Base-by-base conservation (phyloP, 2,113 vertebrate species). In the Aleadryas rufinucha region DNA sequence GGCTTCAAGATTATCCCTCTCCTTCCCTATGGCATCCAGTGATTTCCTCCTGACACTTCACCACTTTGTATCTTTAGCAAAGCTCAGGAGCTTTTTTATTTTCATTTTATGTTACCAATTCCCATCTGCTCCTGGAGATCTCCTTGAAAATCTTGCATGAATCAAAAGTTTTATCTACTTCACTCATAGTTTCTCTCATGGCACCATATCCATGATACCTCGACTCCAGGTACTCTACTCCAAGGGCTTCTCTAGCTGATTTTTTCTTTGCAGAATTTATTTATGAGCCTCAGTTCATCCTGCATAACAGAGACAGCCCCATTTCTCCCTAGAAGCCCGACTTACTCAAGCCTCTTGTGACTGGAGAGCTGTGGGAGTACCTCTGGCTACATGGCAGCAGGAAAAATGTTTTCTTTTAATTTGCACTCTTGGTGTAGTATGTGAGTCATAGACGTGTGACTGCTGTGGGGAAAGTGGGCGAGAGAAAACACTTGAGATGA, bases 371-470 rank as follows among this genome's bases (percentile, higher is more conserved):
- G 94, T 89, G 65, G 93, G 94, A 95, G 87, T 87, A 44, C 49
- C 74, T 75, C 45, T 87, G 84, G 69, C 35, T 87, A 53, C 79
- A 78, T 2, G n/a, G 81, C 77, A 94, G 28, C 5, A 76, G 41
- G 52, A 68, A 49, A 21, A 71, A 47, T 28, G 28, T 95, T 91
- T 81, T 91, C 44, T 81, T 71, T 68, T 68, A 20, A 53, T 89
- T 91, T 87, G 41, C 89, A 84, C 41, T 84, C 3, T 69, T 82
- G 84, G 57, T 53, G 1, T 45, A 93, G 80, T 26, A 15, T 11
- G 74, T 95, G 93, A 96, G 91, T 96, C 95, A 96, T 1, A 84
- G 86, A 59, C 84, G 68, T 92, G 69, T 97, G 95, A 96, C 60
- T 89, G 60, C 91, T 64, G 57, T 6, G 52, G 76, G 35, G 69